Base-by-base conservation (phyloP, 2,113 vertebrate genomes). In the Antechinus stuartii region DNA sequence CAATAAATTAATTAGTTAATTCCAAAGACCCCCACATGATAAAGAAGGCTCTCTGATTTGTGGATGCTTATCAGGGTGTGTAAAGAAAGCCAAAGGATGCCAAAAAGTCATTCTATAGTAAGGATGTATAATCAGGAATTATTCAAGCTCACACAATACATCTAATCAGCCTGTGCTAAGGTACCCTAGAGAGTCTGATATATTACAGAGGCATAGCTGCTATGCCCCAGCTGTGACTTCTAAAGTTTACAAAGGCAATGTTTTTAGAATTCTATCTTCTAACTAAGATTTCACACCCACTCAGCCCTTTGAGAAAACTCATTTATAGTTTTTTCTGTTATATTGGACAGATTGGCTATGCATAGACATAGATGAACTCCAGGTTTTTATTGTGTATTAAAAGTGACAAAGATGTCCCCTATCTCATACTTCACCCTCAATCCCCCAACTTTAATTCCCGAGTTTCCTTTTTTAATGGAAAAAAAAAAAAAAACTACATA, bases 81-180 rank as follows among this genome's bases (percentile, higher is more conserved):
- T 93, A 92, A 90, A 84, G 68, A 94, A 96, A 92, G 50, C 46
- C 52, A 92, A n/a, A 35, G 89, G 84, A 91, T 92, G 53, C n/a
- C 8, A 26, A 95, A 47, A 8, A 52, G 30, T 90, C 90, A 91
- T 93, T 95, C 25, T 84, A 14, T 93, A 91, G 57, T 54, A 93
- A 89, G 90, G 94, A 25, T 92, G n/a, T 91, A 57, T 89, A 96
- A 95, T 96, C 26, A 93, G 50, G 91, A 91, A 42, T n/a, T 68
- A n/a, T 92, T 93, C 84, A 93, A 52, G 56, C 49, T 90, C 91
- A 53, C 27, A 50, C 30, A 96, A 97, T 57, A 0, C 10, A 93
- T 61, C 55, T 90, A 91, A 91, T 96, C 49, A 68, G 89, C 56
- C 91, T 93, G 53, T 95, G 95, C 90, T 93, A 90, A 94, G 93